phyloP scores from a whole-genome alignment of 2,888 invertebrate species.

The Cloeon dipterum region DNA sequence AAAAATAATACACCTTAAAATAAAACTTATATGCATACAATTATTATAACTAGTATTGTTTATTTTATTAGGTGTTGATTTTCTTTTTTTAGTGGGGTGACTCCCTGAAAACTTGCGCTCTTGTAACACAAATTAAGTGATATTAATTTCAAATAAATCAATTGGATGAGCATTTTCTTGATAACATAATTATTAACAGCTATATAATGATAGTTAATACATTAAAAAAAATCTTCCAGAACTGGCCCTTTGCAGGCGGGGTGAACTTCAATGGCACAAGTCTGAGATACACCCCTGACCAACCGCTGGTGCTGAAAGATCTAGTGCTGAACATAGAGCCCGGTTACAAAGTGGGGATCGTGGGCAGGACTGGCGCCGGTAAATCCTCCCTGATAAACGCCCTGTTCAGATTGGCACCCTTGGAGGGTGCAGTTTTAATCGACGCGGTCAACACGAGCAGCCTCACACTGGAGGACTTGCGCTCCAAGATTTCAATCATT shows the following conservation, averaged over 20 bases:
- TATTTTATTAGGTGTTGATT: no score
- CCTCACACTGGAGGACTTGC: slow-evolving; percentile 48
- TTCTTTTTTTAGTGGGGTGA: no score
- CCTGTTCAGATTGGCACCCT: slow-evolving; percentile 54
- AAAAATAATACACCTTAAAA: no score
- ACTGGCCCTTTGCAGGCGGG: slow-evolving; percentile 11
- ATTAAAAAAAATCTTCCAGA: no score
- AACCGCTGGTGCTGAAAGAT: slow-evolving; percentile 20
- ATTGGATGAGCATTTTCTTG: no score
- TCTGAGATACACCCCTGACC: slow-evolving; percentile 16
- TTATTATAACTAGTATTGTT: no score
- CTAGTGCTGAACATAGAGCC: slow-evolving; percentile 11
- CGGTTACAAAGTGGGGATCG: slow-evolving; percentile 35
- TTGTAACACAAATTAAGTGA: no score
- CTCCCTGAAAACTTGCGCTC: no score
- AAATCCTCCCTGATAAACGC: slow-evolving; percentile 58
- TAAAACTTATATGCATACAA: no score
- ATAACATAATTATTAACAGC: no score
- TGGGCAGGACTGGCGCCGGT: slow-evolving; percentile 67
- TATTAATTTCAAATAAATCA: no score
- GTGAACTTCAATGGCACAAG: slow-evolving; percentile 10
- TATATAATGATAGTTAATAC: no score
- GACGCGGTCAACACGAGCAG: slow-evolving; percentile 48
- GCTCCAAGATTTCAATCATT: slow-evolving; percentile 59
- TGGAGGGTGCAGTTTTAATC: slow-evolving; percentile 51